Conservation (phyloP, 2,888 invertebrate genomes). For the Thumatha senex region DNA sequence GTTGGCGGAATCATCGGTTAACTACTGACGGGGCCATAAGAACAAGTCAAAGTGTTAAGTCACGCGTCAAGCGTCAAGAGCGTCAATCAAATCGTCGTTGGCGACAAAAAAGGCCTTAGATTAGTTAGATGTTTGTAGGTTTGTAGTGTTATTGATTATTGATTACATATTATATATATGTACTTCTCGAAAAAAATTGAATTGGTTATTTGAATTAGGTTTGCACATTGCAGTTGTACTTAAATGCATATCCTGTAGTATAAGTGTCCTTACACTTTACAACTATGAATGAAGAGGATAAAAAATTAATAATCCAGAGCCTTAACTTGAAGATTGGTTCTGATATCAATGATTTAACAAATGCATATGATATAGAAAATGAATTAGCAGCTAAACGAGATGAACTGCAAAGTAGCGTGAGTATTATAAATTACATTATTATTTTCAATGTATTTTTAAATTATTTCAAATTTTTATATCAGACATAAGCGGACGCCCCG, state of each 20-base stretch:
- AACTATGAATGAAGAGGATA: slow-evolving; percentile 53
- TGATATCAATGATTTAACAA: slow-evolving; percentile 62
- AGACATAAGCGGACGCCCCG: no score
- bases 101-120: no score
- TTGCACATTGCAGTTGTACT: background rate
- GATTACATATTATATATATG: no score
- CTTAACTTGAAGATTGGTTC: slow-evolving; percentile 65
- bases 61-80: no score
- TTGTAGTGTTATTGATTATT: no score
- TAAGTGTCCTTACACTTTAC: background rate
- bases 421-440: slow-evolving; percentile 22
- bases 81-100: no score
- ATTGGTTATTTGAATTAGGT: background rate
- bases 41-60: no score
- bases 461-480: no score
- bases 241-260: slow-evolving; percentile 1
- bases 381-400: slow-evolving; percentile 54
- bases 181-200: background rate
- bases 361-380: slow-evolving; percentile 53
- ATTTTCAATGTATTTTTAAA: no score
- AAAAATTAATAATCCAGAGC: slow-evolving; percentile 76
- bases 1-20: no score
- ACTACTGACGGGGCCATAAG: no score
- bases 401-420: slow-evolving; percentile 59
- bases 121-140: no score